Evolutionary conservation across 2,888 invertebrate species (phyloP).

Genomic region (Heliconius charithonia): DNA sequence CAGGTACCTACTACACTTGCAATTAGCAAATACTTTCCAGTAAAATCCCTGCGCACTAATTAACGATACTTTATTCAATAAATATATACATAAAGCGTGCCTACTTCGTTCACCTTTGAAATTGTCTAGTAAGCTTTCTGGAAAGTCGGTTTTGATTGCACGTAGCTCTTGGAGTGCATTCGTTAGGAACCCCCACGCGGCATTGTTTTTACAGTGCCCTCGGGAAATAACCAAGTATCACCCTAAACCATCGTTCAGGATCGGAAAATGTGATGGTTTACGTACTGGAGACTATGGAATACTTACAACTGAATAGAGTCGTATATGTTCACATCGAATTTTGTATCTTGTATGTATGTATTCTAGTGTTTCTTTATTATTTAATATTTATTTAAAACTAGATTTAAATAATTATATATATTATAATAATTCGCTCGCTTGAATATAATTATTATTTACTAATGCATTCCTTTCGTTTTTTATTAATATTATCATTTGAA

Average conservation of each 20-base stretch:
- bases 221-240: constrained; percentile 62
- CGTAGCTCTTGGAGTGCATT: constrained; percentile 50
- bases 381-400: too few relatives aligned
- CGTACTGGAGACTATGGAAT: constrained; percentile 5
- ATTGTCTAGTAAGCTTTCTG: constrained; percentile 30
- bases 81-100: constrained; percentile 6
- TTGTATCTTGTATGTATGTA: not conserved
- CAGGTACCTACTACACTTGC: not conserved
- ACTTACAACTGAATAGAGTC: constrained; percentile 4
- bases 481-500: too few relatives aligned
- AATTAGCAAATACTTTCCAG: not conserved
- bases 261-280: constrained; percentile 33
- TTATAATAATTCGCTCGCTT: too few relatives aligned
- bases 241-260: constrained; percentile 41
- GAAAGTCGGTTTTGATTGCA: constrained; percentile 38
- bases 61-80: constrained; percentile 15
- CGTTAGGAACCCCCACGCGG: constrained; percentile 46
- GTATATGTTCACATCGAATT: constrained; percentile 3
- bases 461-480: too few relatives aligned
- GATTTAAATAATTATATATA: too few relatives aligned
- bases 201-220: constrained; percentile 60
- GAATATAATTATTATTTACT: too few relatives aligned
- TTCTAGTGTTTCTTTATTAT: not conserved
- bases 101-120: constrained; percentile 22
- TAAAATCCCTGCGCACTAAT: constrained; percentile 2